Conservation (phyloP, 1,140 invertebrate genomes). For the Drosophila baimaii region DNA sequence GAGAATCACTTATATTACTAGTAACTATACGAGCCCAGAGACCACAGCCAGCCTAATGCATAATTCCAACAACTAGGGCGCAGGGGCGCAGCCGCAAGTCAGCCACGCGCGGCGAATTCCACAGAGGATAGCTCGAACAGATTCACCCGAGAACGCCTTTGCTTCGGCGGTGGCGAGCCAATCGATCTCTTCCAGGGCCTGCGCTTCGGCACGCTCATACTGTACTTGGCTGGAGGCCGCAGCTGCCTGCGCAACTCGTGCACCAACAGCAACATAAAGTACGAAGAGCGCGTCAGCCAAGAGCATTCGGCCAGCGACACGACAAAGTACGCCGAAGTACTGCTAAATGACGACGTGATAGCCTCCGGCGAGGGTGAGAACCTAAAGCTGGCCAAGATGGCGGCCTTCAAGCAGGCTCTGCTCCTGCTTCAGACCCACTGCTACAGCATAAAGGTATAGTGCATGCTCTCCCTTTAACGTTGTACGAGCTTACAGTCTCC, state of each 20-base stretch:
- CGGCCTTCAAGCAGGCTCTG: conserved; percentile 84
- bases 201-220: conserved; percentile 51
- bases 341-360: conserved; percentile 81
- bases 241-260: conserved; percentile 66
- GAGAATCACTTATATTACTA: conserved; percentile 57
- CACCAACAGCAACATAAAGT: conserved; percentile 38
- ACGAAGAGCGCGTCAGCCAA: conserved; percentile 50
- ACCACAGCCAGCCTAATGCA: conserved; percentile 52
- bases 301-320: conserved; percentile 8
- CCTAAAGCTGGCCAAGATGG: conserved; percentile 84
- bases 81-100: conserved; percentile 18
- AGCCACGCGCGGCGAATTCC: not conserved
- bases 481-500: not conserved
- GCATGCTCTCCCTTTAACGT: too few relatives aligned
- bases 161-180: conserved; percentile 63
- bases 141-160: conserved; percentile 37
- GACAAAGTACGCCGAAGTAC: conserved; percentile 48
- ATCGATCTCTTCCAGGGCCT: conserved; percentile 63
- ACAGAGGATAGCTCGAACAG: conserved; percentile 9
- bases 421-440: conserved; percentile 84
- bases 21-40: conserved; percentile 63
- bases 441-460: conserved; percentile 86
- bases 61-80: conserved; percentile 71
- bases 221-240: conserved; percentile 65
- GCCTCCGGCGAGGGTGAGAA: conserved; percentile 64